Conservation (phyloP, 2,888 invertebrate species). For the Protodeltote pygarga region DNA sequence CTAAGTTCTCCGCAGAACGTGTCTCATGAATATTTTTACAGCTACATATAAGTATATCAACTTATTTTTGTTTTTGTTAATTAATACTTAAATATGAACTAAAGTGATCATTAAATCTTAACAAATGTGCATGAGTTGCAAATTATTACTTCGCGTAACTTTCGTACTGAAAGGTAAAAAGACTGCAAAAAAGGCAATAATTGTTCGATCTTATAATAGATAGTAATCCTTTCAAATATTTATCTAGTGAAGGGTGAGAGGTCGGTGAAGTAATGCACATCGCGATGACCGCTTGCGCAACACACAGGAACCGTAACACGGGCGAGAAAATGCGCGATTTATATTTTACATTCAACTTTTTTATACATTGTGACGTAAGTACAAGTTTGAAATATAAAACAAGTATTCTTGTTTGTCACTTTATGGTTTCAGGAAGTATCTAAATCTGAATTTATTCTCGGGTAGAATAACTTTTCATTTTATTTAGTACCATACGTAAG, state of each 20-base stretch:
- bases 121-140: too few relatives aligned
- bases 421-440: constrained; percentile 34
- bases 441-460: constrained; percentile 2
- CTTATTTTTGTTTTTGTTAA: too few relatives aligned
- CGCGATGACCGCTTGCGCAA: constrained; percentile 43
- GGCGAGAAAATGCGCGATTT: constrained; percentile 33
- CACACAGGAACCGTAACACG: constrained; percentile 17
- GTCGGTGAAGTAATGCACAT: constrained; percentile 39
- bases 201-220: neutral
- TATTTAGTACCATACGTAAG: too few relatives aligned
- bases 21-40: too few relatives aligned
- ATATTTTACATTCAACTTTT: constrained; percentile 40
- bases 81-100: too few relatives aligned
- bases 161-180: too few relatives aligned
- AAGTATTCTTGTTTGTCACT: constrained; percentile 13
- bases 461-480: constrained; percentile 1
- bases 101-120: too few relatives aligned
- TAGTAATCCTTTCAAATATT: constrained; percentile 13
- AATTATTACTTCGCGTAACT: too few relatives aligned
- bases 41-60: too few relatives aligned
- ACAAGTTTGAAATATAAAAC: constrained; percentile 27
- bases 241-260: constrained; percentile 34
- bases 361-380: constrained; percentile 31
- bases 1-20: too few relatives aligned
- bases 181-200: neutral